A percentile compares a stretch with the other conserved stretches of the same genome.
These are phyloP conservation scores for Mesoligia furuncula DNA, from an alignment of 2,888 invertebrate species.

Conservation along the genomic window DNA sequence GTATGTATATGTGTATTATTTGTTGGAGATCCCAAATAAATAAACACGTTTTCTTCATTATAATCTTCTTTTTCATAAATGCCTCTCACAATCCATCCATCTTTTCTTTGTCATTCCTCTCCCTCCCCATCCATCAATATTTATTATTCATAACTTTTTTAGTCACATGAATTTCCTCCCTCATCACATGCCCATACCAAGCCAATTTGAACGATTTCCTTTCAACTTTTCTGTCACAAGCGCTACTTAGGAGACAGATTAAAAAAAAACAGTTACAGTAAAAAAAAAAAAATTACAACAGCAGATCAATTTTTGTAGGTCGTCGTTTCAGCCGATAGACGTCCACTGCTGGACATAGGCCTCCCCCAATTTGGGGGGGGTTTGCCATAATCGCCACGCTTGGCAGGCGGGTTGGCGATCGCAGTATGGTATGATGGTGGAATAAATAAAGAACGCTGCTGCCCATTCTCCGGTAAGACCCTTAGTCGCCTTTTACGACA, in stretches of 20 bases:
- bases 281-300: neutral
- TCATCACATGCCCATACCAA: neutral
- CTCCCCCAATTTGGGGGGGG: no score
- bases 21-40: neutral
- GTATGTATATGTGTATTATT: neutral
- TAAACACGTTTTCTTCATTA: neutral
- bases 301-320: neutral
- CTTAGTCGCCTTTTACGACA: no score
- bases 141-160: neutral
- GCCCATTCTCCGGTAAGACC: no score
- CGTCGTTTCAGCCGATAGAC: no score
- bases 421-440: no score
- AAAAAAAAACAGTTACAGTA: neutral
- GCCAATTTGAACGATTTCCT: neutral
- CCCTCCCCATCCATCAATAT: neutral
- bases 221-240: neutral
- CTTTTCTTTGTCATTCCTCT: neutral
- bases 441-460: no score
- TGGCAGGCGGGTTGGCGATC: no score
- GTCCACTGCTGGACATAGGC: no score
- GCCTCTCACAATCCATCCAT: neutral
- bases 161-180: neutral
- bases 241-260: neutral
- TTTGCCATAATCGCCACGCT: no score
- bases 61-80: neutral